These are phyloP conservation scores for Indri indri DNA, from an alignment of 2,113 vertebrate genomes.

Conservation along the genomic window DNA sequence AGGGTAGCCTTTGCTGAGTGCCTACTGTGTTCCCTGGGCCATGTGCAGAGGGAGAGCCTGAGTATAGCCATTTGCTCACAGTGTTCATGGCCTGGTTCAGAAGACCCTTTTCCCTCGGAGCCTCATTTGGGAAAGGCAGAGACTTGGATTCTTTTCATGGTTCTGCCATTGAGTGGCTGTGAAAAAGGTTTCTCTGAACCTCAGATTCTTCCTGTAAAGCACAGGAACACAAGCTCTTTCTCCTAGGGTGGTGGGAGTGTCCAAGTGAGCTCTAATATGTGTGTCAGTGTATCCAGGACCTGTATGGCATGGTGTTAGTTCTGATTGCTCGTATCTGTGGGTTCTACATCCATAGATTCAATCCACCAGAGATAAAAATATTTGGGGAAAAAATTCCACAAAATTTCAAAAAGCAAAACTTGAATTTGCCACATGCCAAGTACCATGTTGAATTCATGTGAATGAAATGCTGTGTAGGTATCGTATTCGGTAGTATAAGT, in stretches of 20 bases:
- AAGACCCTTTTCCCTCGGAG: not conserved
- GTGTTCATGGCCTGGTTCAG: not conserved
- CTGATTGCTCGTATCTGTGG: not conserved
- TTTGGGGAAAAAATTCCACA: not conserved
- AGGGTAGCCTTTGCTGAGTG: not conserved
- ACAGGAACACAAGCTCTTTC: not conserved
- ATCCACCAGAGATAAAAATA: not conserved
- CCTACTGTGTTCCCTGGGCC: no score
- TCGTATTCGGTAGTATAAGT: not conserved
- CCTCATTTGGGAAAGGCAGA: not conserved
- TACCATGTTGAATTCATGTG: not conserved
- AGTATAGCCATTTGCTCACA: not conserved
- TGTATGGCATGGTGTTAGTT: rapidly evolving
- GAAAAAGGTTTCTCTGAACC: not conserved
- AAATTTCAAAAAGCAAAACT: not conserved
- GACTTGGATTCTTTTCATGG: not conserved
- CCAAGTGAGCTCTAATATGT: not conserved
- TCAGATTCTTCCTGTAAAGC: not conserved
- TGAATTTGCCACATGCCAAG: not conserved
- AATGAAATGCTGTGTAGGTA: not conserved
- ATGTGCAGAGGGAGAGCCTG: not conserved
- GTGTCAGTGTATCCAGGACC: not conserved
- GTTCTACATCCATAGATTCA: not conserved
- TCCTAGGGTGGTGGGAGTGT: not conserved
- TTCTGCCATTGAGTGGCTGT: not conserved